Percentiles rank a stretch among this genome's conserved stretches.
Conservation (phyloP, 2,113 vertebrate species). For the Dolichallabes microphthalmus region DNA sequence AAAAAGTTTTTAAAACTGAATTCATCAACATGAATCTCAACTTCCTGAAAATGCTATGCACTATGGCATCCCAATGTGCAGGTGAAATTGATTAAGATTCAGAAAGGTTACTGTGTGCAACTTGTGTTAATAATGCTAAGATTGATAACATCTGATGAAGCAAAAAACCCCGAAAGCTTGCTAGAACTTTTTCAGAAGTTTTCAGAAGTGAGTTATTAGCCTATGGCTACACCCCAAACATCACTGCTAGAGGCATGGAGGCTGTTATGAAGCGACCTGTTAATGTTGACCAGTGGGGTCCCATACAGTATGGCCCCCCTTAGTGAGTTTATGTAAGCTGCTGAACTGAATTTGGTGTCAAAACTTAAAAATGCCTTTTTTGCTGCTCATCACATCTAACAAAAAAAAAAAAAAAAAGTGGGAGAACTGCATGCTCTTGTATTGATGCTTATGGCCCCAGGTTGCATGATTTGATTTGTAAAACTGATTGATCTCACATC, state of each 20-base stretch:
- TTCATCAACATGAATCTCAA: neutral
- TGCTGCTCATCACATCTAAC: neutral
- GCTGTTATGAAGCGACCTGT: neutral
- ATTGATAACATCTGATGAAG: neutral
- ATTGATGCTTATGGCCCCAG: neutral
- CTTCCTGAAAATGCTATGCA: neutral
- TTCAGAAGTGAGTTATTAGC: neutral
- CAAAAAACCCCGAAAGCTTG: neutral
- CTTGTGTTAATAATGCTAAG: neutral
- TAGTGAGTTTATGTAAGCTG: neutral
- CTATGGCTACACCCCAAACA: neutral
- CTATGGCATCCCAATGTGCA: neutral
- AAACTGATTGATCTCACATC: neutral
- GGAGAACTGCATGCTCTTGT: neutral
- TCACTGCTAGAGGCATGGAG: neutral
- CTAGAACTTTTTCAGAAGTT: neutral
- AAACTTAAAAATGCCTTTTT: neutral
- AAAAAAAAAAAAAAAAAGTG: neutral
- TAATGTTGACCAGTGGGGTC: neutral
- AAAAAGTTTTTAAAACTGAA: neutral
- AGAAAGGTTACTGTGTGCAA: neutral
- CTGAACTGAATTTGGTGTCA: neutral
- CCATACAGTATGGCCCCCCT: neutral
- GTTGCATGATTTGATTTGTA: neutral
- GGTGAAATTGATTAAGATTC: neutral